Evolutionary conservation across 2,888 invertebrate species (phyloP).

Genomic region (Coronaproctus castanopsis): DNA sequence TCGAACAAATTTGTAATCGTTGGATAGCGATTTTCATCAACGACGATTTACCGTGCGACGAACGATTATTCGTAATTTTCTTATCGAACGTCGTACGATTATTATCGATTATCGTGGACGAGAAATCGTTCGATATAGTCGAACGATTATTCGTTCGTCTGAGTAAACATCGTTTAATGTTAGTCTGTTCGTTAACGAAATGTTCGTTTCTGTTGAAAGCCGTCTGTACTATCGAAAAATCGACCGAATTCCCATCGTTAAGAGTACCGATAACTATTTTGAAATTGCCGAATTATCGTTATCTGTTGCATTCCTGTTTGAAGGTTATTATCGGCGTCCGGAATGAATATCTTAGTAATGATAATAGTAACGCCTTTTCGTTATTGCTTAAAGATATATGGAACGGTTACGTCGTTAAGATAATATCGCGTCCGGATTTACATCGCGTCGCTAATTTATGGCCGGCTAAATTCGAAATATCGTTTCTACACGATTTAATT

Average conservation of each 20-base stretch:
- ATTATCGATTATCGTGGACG: not conserved
- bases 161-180: not conserved
- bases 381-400: no score
- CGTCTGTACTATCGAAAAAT: not conserved
- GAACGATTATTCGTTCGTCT: not conserved
- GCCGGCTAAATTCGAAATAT: constrained; percentile 9
- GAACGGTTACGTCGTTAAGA: no score
- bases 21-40: constrained; percentile 1
- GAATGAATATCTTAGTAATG: no score
- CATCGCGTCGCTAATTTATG: constrained; percentile 1
- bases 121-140: not conserved
- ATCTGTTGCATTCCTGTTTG: not conserved
- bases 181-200: not conserved
- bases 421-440: not conserved
- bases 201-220: constrained; percentile 8
- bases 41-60: not conserved
- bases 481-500: constrained; percentile 6
- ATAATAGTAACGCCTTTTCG: no score
- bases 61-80: not conserved
- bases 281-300: not conserved
- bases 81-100: constrained; percentile 2
- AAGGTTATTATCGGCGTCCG: no score
- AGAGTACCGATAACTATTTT: constrained; percentile 6
- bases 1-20: constrained; percentile 3
- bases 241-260: constrained; percentile 4